Conservation (phyloP, 2,113 vertebrate genomes). For the Ictalurus punctatus region DNA sequence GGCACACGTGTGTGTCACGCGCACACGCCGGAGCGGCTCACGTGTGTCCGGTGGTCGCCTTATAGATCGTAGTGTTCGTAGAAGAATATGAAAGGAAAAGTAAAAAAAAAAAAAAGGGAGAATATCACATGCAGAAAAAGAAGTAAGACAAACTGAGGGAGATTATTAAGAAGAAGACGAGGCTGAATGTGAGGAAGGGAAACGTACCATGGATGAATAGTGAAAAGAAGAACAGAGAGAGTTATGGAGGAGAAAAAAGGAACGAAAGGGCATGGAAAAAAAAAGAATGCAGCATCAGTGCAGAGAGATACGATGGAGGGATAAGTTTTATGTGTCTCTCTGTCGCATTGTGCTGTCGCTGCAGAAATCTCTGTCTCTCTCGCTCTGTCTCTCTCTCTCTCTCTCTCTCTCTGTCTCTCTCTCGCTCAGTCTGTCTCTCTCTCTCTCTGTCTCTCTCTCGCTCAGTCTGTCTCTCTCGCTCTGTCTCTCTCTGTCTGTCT, state of each 20-base stretch:
- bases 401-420: not conserved
- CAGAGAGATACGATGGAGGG: slow-evolving; percentile 1
- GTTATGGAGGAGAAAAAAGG: not conserved
- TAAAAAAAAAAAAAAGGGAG: not conserved
- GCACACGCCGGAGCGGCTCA: too few relatives aligned
- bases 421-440: slow-evolving; percentile 53
- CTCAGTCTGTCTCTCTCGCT: slow-evolving; percentile 61
- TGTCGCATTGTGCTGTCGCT: slow-evolving; percentile 78
- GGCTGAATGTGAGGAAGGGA: not conserved
- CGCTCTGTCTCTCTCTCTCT: not conserved
- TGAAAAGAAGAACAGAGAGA: not conserved
- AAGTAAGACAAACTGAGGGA: not conserved
- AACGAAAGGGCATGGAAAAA: not conserved
- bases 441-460: not conserved
- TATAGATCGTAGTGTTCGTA: not conserved
- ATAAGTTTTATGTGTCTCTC: slow-evolving; percentile 82
- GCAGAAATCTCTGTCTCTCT: slow-evolving; percentile 73
- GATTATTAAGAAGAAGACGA: not conserved
- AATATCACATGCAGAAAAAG: not conserved
- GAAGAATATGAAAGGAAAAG: not conserved
- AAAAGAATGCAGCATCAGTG: not conserved
- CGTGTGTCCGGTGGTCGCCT: not conserved
- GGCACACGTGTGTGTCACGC: not conserved
- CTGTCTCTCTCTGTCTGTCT: too few relatives aligned
- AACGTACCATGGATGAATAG: not conserved